phyloP scores from a whole-genome alignment of 1,140 invertebrate genomes.

The silkworm (Bombyx mori) region ASM3026992v2 NC_085128.1:12549501-12550000 shows the following conservation, averaged over 20 bases:
- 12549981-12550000: constrained; percentile 18
- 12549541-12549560: constrained; percentile 8
- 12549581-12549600: constrained; percentile 6
- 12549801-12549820: constrained; percentile 9
- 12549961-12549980: constrained; percentile 11
- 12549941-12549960: constrained; percentile 14
- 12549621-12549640: constrained; percentile 35
- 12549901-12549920: constrained; percentile 14
- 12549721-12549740: constrained; percentile 34
- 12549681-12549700: constrained; percentile 20
- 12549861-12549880: constrained; percentile 10
- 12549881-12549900: constrained; percentile 6
- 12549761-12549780: constrained; percentile 22
- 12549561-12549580: constrained; percentile 6
- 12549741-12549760: constrained; percentile 16
- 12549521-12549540: constrained; percentile 1
- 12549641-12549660: constrained; percentile 33
- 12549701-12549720: constrained; percentile 34
- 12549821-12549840: constrained; percentile 11
- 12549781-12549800: constrained; percentile 19
- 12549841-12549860: constrained; percentile 15
- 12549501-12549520: constrained; percentile 5
- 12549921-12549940: constrained; percentile 15
- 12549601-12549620: constrained; percentile 21
- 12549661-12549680: constrained; percentile 36